A percentile compares a stretch with the other conserved stretches of the same genome.
These are phyloP conservation scores for Pristis pectinata DNA, from an alignment of 2,797 vertebrate species.

Conservation along the genomic window DNA sequence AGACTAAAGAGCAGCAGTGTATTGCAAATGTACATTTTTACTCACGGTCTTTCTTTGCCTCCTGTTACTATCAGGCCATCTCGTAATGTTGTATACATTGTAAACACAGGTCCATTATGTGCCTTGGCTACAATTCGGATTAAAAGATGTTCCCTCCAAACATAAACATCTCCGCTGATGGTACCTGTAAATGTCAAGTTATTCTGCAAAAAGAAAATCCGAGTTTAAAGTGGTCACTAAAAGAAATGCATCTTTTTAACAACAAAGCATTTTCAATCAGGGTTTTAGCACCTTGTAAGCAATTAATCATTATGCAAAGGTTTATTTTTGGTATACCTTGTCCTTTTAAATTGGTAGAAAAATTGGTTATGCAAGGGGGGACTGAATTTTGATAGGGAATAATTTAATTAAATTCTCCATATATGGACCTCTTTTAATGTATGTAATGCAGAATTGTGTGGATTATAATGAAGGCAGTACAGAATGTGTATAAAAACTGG, in stretches of 20 bases:
- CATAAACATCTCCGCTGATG: conserved; percentile 98
- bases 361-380: background rate
- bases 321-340: background rate
- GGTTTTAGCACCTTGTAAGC: background rate
- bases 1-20: background rate
- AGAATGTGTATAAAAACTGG: background rate
- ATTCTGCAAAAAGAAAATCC: conserved; percentile 81
- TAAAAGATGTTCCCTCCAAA: conserved; percentile 94
- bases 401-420: background rate
- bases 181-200: conserved; percentile 99
- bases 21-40: conserved; percentile 41
- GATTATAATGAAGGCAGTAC: background rate
- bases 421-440: background rate
- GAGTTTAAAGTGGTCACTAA: background rate
- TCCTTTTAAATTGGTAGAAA: background rate
- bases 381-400: background rate
- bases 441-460: background rate
- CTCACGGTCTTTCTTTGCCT: conserved; percentile 97
- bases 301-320: background rate
- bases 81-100: conserved; percentile 94
- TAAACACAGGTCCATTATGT: conserved; percentile 93
- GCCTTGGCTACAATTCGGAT: conserved; percentile 94
- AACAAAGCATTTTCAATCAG: background rate
- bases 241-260: background rate
- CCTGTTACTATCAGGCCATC: conserved; percentile 95